Percentiles rank a stretch among this genome's conserved stretches.
phyloP scores from a whole-genome alignment of 2,888 invertebrate species.

The Dynastes grantii region DNA sequence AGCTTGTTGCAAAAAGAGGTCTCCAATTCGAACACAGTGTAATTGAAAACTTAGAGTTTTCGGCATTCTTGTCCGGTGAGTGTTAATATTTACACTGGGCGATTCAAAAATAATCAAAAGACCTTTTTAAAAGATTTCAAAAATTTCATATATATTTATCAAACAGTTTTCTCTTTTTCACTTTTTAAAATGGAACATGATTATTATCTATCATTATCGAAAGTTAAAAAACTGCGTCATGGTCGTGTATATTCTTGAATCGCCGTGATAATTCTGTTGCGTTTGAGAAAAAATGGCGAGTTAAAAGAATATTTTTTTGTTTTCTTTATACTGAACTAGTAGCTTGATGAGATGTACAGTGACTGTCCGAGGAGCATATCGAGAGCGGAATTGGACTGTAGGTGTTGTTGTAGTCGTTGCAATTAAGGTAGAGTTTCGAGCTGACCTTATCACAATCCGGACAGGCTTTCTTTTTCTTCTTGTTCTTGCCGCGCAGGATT shows the following conservation, averaged over 20 bases:
- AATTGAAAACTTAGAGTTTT: too few relatives aligned
- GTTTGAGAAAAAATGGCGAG: too few relatives aligned
- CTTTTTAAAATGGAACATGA: neutral
- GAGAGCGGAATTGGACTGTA: conserved; percentile 72
- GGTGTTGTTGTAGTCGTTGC: conserved; percentile 65
- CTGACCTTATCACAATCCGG: conserved; percentile 82
- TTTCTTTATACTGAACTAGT: conserved; percentile 73
- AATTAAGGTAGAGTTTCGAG: conserved; percentile 77
- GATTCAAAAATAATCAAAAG: conserved; percentile 9
- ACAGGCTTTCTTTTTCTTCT: conserved; percentile 78
- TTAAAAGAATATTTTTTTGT: neutral
- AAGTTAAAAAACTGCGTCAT: neutral
- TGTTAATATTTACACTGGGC: neutral
- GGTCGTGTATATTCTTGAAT: neutral
- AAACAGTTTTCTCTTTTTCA: neutral
- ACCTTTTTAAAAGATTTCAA: neutral
- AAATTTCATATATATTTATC: conserved; percentile 9
- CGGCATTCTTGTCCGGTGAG: too few relatives aligned
- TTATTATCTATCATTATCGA: neutral
- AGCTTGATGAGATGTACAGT: conserved; percentile 71
- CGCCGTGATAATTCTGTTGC: neutral
- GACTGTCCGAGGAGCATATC: conserved; percentile 69
- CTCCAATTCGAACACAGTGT: too few relatives aligned
- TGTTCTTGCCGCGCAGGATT: conserved; percentile 76
- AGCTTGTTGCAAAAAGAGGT: too few relatives aligned